These are phyloP conservation scores for Diplodus puntazzo DNA, from an alignment of 2,797 vertebrate genomes.

Conservation along the genomic window DNA sequence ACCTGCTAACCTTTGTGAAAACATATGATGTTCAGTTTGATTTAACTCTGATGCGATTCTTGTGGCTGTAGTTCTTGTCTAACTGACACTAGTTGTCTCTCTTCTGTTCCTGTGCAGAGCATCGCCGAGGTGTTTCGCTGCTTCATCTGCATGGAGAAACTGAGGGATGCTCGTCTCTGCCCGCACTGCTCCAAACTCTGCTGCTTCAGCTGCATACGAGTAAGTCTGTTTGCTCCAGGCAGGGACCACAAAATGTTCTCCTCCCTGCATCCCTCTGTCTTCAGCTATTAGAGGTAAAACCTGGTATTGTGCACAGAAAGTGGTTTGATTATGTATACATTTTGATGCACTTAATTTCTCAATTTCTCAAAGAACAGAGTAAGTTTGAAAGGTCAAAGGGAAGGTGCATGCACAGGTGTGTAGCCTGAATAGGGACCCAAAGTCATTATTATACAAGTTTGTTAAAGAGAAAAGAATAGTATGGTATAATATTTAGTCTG, in stretches of 20 bases:
- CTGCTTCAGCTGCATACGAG: constrained; percentile 99
- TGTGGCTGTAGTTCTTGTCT: neutral
- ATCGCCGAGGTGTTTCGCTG: constrained; percentile 99
- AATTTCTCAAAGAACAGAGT: neutral
- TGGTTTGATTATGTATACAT: neutral
- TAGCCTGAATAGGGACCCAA: neutral
- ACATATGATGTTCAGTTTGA: neutral
- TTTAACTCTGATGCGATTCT: neutral
- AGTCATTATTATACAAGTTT: neutral
- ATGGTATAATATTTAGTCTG: too few species aligned
- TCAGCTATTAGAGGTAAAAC: neutral
- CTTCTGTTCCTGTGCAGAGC: constrained; percentile 84
- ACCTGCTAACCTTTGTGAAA: neutral
- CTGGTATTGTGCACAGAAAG: too few species aligned
- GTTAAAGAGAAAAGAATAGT: too few species aligned
- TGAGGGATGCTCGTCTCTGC: constrained; percentile 96
- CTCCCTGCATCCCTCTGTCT: neutral
- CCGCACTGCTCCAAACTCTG: constrained; percentile 99
- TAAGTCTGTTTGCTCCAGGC: constrained; percentile 73
- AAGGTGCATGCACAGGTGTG: neutral
- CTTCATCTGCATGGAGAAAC: constrained; percentile 99
- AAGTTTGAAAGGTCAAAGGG: neutral
- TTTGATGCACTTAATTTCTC: neutral
- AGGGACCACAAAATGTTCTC: neutral
- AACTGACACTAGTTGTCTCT: neutral